These are phyloP conservation scores for Perognathus longimembris DNA, from an alignment of 2,113 vertebrate genomes.

Conservation along the genomic window DNA sequence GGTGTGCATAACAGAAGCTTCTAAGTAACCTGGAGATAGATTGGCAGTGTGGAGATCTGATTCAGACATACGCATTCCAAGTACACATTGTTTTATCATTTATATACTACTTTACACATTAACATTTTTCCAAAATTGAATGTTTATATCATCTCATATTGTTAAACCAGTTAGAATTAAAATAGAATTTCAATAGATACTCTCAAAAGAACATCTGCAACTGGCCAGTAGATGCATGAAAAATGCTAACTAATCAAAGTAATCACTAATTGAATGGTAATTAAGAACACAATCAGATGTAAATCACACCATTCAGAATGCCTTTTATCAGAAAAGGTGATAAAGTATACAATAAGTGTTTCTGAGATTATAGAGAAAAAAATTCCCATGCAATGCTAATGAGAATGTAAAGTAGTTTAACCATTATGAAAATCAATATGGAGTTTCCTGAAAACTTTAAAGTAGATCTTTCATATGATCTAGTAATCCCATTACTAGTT, in stretches of 20 bases:
- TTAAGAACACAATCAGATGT: neutral
- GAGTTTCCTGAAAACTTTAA: too few relatives aligned
- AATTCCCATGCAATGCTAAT: neutral
- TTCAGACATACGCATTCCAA: neutral
- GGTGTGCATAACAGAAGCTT: neutral
- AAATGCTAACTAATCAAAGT: too few relatives aligned
- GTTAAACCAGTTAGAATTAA: neutral
- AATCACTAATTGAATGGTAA: too few relatives aligned
- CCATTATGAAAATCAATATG: too few relatives aligned
- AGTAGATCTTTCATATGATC: neutral
- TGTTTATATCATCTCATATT: neutral
- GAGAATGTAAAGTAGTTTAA: too few relatives aligned
- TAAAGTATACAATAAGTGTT: too few relatives aligned
- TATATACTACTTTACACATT: too few relatives aligned
- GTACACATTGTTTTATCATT: too few relatives aligned
- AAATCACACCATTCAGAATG: neutral
- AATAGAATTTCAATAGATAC: neutral
- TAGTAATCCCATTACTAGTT: neutral
- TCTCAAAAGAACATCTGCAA: neutral
- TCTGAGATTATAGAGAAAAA: neutral
- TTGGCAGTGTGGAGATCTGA: neutral
- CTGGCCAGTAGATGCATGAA: too few relatives aligned
- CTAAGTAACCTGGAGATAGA: neutral
- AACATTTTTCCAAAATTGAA: too few relatives aligned
- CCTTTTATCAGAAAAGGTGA: neutral